A percentile compares a stretch with the other conserved stretches of the same genome.
Evolutionary conservation across 2,797 vertebrate genomes (phyloP).

Genomic region (Phrynocephalus vlangalii): DNA sequence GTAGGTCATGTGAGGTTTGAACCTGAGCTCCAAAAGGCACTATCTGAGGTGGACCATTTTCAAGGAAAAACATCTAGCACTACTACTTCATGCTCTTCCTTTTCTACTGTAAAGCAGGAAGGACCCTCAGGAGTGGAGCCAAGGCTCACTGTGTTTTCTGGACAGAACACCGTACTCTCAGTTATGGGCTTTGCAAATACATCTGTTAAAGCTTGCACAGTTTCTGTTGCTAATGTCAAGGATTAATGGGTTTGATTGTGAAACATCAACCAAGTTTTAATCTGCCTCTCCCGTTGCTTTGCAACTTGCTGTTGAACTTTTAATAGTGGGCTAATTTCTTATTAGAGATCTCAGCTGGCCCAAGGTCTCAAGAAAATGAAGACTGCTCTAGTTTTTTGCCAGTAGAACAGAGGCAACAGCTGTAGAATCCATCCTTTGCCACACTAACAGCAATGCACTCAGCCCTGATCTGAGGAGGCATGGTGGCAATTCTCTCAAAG

Average conservation of each 20-base stretch:
- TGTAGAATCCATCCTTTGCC: rapidly evolving
- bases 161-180: neutral
- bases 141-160: neutral
- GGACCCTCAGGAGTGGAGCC: neutral
- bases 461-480: neutral
- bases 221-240: neutral
- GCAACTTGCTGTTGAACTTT: slow-evolving; percentile 3
- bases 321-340: neutral
- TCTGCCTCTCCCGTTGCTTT: neutral
- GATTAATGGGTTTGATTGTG: rapidly evolving
- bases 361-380: neutral
- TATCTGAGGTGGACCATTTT: neutral
- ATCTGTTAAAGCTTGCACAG: neutral
- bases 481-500: neutral
- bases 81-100: neutral
- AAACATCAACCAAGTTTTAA: neutral
- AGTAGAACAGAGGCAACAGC: slow-evolving; percentile 1
- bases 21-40: neutral
- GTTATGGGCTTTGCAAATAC: no score
- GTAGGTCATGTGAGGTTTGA: neutral
- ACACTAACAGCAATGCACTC: slow-evolving; percentile 2
- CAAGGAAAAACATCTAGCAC: neutral
- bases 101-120: neutral
- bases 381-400: neutral
- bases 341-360: neutral